Percentiles rank a stretch among this genome's conserved stretches.
Evolutionary conservation across 2,113 vertebrate species (phyloP).

Genomic region (Cisticola juncidis): DNA sequence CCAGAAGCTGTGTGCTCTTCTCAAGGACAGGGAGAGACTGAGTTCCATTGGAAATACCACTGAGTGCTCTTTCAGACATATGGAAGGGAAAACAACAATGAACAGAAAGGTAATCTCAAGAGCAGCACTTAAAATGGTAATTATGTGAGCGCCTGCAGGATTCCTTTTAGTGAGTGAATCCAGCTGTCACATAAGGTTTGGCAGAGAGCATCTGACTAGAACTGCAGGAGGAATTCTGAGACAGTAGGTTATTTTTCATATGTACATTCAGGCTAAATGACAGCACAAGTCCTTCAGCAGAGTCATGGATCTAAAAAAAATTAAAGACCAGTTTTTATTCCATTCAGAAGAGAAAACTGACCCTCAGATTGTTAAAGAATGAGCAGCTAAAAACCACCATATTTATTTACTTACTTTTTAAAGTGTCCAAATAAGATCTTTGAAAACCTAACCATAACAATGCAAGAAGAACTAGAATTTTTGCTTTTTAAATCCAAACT

Average conservation of each 20-base stretch:
- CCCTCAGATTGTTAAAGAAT: background rate
- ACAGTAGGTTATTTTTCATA: background rate
- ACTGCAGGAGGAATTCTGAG: background rate
- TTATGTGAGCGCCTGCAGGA: background rate
- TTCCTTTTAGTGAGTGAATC: background rate
- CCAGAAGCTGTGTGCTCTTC: background rate
- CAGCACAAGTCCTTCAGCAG: background rate
- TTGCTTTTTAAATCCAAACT: background rate
- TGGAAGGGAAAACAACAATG: background rate
- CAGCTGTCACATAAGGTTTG: background rate
- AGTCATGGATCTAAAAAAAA: background rate
- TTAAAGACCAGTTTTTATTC: background rate
- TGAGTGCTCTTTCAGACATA: accelerated
- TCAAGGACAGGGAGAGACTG: background rate
- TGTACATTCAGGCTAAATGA: background rate
- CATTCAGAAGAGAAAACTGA: background rate
- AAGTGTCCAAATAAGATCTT: background rate
- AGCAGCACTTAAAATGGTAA: background rate
- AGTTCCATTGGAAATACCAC: background rate
- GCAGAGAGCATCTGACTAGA: background rate
- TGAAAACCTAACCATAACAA: background rate
- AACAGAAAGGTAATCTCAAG: background rate
- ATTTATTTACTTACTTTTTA: background rate
- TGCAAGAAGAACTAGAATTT: background rate
- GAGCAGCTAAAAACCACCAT: background rate